These are phyloP conservation scores for Papilio glaucus DNA, from an alignment of 1,140 invertebrate genomes.

Conservation along the genomic window DNA sequence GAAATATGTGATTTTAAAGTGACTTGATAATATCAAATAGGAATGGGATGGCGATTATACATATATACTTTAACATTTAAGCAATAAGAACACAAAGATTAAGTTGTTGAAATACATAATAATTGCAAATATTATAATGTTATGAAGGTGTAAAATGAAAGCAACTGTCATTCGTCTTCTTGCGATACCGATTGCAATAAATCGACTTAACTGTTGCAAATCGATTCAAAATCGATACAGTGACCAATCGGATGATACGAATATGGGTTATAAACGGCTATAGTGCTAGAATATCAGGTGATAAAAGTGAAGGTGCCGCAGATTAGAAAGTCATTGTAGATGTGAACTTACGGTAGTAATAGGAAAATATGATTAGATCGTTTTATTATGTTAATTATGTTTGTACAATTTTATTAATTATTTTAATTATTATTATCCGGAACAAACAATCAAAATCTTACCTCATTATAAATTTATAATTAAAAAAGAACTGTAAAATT, in stretches of 20 bases:
- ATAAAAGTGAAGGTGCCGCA: constrained; percentile 3
- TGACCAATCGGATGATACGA: constrained; percentile 16
- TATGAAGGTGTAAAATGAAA: neutral
- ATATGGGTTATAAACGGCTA: neutral
- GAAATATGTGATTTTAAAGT: too few relatives aligned
- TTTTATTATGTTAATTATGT: too few relatives aligned
- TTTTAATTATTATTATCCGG: too few relatives aligned
- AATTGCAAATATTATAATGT: neutral
- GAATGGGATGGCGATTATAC: too few relatives aligned
- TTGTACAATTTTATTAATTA: neutral
- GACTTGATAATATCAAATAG: too few relatives aligned
- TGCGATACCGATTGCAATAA: constrained; percentile 7
- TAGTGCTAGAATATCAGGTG: neutral
- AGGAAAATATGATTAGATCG: too few relatives aligned
- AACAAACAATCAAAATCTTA: too few relatives aligned
- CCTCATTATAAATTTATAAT: too few relatives aligned
- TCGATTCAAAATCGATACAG: constrained; percentile 12
- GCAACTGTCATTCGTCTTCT: neutral
- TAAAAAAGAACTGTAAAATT: too few relatives aligned
- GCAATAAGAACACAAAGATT: neutral
- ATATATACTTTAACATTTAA: too few relatives aligned
- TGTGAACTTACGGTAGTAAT: neutral
- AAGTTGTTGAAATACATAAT: neutral
- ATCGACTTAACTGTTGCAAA: constrained; percentile 24
- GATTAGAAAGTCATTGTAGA: constrained; percentile 4